Evolutionary conservation across 2,797 vertebrate genomes (phyloP).

Genomic region (Sciurus vulgaris): DNA sequence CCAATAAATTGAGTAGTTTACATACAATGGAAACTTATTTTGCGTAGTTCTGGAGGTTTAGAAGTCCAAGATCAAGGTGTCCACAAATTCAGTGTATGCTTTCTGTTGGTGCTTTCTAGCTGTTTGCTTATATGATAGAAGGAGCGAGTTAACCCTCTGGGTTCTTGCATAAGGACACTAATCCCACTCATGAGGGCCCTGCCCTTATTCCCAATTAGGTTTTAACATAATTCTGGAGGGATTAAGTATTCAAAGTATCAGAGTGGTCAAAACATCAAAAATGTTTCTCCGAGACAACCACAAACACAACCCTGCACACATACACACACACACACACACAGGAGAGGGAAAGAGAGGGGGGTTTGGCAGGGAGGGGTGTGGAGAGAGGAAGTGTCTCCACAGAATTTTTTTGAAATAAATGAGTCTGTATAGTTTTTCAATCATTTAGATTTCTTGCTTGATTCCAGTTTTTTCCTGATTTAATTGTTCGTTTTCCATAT

Average conservation of each 20-base stretch:
- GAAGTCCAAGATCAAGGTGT: not conserved
- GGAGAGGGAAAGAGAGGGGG: too few relatives aligned
- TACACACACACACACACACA: not conserved
- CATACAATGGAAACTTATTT: not conserved
- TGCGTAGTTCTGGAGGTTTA: not conserved
- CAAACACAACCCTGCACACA: not conserved
- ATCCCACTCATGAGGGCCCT: not conserved
- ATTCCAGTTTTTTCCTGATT: too few relatives aligned
- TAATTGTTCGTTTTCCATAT: not conserved
- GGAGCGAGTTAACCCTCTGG: not conserved
- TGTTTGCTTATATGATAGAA: not conserved
- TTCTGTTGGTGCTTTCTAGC: not conserved
- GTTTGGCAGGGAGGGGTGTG: not conserved
- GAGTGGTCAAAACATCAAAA: not conserved
- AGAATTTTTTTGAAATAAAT: constrained; percentile 49
- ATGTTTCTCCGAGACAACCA: not conserved
- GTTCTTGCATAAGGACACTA: not conserved
- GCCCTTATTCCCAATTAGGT: not conserved
- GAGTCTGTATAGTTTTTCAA: not conserved
- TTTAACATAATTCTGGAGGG: not conserved
- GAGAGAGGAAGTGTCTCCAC: not conserved
- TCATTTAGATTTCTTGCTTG: too few relatives aligned
- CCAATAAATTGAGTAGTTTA: not conserved
- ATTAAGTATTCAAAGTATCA: not conserved
- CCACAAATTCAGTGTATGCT: not conserved